Conservation (phyloP, 2,888 invertebrate genomes). For the Leucoma salicis region DNA sequence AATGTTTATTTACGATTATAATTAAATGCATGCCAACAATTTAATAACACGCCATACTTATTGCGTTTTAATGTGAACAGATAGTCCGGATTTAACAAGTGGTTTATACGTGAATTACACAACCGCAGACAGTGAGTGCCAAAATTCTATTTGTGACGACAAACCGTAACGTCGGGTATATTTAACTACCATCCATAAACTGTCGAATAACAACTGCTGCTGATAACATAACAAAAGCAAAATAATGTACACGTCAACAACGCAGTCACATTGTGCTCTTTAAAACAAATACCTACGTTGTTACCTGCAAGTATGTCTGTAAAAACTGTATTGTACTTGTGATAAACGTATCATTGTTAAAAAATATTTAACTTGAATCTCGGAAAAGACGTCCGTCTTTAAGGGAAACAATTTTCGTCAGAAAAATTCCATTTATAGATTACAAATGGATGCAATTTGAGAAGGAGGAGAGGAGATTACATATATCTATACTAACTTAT, state of each 20-base stretch:
- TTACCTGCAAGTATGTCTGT: not conserved
- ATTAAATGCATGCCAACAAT: conserved; percentile 25
- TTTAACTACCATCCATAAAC: conserved; percentile 81
- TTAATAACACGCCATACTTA: conserved; percentile 34
- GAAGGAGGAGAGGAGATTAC: no score
- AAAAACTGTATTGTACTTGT: not conserved
- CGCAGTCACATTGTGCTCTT: not conserved
- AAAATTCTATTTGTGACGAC: conserved; percentile 81
- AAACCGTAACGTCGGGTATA: conserved; percentile 80
- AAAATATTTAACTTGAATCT: no score
- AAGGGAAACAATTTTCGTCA: no score
- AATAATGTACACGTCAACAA: conserved; percentile 17
- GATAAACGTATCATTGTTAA: no score
- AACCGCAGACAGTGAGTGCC: conserved; percentile 78
- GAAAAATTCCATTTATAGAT: no score
- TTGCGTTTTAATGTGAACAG: conserved; percentile 51
- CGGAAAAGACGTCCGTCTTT: no score
- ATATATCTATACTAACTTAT: no score
- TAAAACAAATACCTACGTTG: not conserved
- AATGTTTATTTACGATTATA: conserved; percentile 11
- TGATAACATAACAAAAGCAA: conserved; percentile 51
- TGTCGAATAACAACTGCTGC: conserved; percentile 69
- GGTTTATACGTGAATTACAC: conserved; percentile 78
- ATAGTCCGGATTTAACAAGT: conserved; percentile 71
- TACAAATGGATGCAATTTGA: no score